phyloP scores from a whole-genome alignment of 1,140 invertebrate species.

The Pseudomyrmex flavicornis region DNA sequence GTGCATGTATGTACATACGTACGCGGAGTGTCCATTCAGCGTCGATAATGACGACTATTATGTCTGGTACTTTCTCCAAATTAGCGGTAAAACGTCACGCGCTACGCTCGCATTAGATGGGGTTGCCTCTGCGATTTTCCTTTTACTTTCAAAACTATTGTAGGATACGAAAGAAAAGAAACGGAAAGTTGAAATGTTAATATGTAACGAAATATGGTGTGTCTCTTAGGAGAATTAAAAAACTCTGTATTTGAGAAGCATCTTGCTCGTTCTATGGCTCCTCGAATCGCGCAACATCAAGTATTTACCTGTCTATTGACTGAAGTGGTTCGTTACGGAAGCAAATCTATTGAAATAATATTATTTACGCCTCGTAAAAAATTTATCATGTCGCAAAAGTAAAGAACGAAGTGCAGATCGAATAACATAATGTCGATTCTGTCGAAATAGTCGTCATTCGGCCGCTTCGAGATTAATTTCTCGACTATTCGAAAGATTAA shows the following conservation, averaged over 20 bases:
- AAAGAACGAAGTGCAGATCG: background rate
- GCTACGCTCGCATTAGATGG: constrained; percentile 75
- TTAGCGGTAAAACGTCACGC: constrained; percentile 75
- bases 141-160: constrained; percentile 81
- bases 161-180: constrained; percentile 67
- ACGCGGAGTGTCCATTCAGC: constrained; percentile 65
- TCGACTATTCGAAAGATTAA: background rate
- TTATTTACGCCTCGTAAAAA: too few relatives aligned
- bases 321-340: too few relatives aligned
- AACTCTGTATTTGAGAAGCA: too few relatives aligned
- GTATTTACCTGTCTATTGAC: too few relatives aligned
- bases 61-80: constrained; percentile 79
- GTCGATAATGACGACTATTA: constrained; percentile 69
- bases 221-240: background rate
- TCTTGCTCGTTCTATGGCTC: too few relatives aligned
- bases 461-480: background rate
- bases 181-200: constrained; percentile 36
- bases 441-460: background rate
- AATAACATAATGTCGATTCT: background rate
- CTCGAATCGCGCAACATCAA: too few relatives aligned
- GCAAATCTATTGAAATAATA: too few relatives aligned
- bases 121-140: constrained; percentile 69
- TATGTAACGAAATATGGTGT: background rate
- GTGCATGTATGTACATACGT: constrained; percentile 25
- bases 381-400: too few relatives aligned